Evolutionary conservation across 2,113 vertebrate genomes (phyloP).

Genomic region (Cisticola juncidis): DNA sequence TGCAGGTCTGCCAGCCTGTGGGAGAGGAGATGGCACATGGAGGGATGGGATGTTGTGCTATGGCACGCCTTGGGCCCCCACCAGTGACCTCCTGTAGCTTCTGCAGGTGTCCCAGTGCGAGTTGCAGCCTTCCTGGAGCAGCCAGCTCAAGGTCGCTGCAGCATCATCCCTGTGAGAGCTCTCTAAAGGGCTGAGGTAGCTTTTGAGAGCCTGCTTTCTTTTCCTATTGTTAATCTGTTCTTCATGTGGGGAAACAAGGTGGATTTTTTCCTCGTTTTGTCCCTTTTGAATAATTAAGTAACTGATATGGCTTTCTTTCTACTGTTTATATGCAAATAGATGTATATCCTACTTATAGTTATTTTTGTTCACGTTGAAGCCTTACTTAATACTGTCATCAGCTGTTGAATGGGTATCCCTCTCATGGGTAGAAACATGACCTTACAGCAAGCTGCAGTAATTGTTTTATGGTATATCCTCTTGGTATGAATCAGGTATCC

Average conservation of each 20-base stretch:
- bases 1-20: background rate
- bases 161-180: background rate
- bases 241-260: background rate
- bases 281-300: background rate
- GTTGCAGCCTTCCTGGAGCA: background rate
- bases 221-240: background rate
- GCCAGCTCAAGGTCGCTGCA: rapidly evolving
- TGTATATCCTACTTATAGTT: background rate
- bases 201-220: background rate
- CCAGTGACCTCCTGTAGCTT: background rate
- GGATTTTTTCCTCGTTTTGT: background rate
- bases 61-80: background rate
- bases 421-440: background rate
- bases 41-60: background rate
- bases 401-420: background rate
- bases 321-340: background rate
- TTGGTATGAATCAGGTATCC: background rate
- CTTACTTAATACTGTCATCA: background rate
- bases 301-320: background rate
- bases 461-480: background rate
- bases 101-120: rapidly evolving
- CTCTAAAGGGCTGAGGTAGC: background rate
- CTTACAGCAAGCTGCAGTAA: background rate
- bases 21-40: rapidly evolving
- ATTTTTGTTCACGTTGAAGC: background rate